Conservation (phyloP, 2,888 invertebrate genomes). For the Slavum lentiscoides region DNA sequence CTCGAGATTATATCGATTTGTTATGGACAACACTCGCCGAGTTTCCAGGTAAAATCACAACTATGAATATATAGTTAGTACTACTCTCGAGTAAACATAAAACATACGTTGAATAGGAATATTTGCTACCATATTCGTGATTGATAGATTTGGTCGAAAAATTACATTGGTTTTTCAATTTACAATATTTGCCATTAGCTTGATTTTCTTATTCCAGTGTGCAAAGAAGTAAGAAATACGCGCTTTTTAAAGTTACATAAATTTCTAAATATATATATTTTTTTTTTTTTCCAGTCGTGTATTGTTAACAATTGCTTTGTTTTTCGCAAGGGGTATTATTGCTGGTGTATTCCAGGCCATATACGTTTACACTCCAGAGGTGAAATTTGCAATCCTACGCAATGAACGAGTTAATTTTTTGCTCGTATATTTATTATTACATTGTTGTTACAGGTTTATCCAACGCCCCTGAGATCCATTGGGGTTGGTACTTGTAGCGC, state of each 20-base stretch:
- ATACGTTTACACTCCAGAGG: constrained; percentile 93
- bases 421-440: background rate
- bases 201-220: constrained; percentile 75
- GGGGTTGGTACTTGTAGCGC: constrained; percentile 93
- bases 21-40: constrained; percentile 93
- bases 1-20: constrained; percentile 88
- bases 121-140: constrained; percentile 83
- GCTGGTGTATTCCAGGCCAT: constrained; percentile 94
- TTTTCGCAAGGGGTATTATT: constrained; percentile 86
- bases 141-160: constrained; percentile 87
- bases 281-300: constrained; percentile 66
- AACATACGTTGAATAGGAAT: constrained; percentile 66
- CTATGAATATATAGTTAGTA: background rate
- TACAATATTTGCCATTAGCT: constrained; percentile 76
- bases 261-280: background rate
- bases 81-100: background rate
- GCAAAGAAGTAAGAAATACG: constrained; percentile 51
- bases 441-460: constrained; percentile 70
- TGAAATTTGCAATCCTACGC: constrained; percentile 56
- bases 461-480: constrained; percentile 82
- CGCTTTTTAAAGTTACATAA: background rate
- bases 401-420: background rate
- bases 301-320: constrained; percentile 79
- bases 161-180: constrained; percentile 94
- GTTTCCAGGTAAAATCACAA: constrained; percentile 73